These are phyloP conservation scores for Lonchura striata DNA, from an alignment of 2,113 vertebrate species.

Conservation along the genomic window DNA sequence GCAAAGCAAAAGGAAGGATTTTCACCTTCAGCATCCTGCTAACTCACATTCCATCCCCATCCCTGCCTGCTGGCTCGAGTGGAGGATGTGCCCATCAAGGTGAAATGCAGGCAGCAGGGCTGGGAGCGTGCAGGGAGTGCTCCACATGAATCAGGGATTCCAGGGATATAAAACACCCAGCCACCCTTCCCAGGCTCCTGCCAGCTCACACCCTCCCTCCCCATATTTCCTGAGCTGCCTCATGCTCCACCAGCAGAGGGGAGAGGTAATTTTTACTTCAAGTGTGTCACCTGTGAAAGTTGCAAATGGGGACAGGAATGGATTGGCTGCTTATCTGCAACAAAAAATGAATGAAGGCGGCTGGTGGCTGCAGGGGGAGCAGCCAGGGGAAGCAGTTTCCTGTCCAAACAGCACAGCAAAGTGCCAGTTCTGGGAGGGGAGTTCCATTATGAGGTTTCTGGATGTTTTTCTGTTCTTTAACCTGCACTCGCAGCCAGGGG, in stretches of 20 bases:
- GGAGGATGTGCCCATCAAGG: background rate
- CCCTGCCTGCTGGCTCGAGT: background rate
- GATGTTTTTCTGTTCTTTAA: background rate
- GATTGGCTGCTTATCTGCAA: background rate
- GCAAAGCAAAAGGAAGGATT: rapidly evolving
- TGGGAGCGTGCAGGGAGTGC: background rate
- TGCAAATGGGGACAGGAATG: background rate
- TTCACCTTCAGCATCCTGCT: background rate
- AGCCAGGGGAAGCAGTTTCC: background rate
- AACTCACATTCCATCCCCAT: background rate
- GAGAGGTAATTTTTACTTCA: background rate
- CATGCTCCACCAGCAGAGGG: background rate
- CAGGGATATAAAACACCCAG: background rate
- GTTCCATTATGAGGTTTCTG: background rate
- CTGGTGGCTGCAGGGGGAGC: background rate
- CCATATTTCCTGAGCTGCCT: background rate
- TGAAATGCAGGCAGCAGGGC: background rate
- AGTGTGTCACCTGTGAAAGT: background rate
- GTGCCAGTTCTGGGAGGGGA: background rate
- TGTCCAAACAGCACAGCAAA: background rate
- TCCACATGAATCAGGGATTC: background rate
- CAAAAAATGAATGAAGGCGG: background rate
- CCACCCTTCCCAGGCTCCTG: background rate
- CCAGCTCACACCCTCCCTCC: background rate
- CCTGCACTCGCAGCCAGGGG: background rate